Conservation (phyloP, 2,888 invertebrate species). For the Lamellibrachia columna region DNA sequence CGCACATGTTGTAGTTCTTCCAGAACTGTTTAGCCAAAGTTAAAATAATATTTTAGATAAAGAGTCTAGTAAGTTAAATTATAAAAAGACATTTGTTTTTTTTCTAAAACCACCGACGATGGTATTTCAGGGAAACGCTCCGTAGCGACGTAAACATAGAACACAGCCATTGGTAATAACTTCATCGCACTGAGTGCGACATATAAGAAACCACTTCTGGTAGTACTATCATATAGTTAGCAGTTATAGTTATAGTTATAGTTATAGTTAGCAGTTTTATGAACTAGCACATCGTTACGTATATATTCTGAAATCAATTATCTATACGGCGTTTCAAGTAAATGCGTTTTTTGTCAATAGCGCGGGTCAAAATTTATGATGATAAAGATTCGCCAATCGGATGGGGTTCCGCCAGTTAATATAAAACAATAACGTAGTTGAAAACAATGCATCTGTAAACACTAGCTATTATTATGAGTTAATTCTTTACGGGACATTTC, state of each 20-base stretch:
- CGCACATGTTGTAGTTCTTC: neutral
- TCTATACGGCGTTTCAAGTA: too few species aligned
- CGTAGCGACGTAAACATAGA: neutral
- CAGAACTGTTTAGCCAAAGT: neutral
- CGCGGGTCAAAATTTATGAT: too few species aligned
- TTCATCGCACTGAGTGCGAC: neutral
- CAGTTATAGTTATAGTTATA: too few species aligned
- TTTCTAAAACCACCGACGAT: neutral
- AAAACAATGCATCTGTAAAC: too few species aligned
- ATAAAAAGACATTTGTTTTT: neutral
- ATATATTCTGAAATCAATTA: too few species aligned
- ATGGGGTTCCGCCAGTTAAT: too few species aligned
- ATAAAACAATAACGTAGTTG: too few species aligned
- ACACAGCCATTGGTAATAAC: neutral
- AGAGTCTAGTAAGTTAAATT: neutral
- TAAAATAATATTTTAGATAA: neutral
- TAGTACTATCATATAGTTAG: neutral
- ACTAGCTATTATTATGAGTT: too few species aligned
- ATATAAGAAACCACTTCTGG: neutral
- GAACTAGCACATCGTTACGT: neutral
- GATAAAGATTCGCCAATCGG: too few species aligned
- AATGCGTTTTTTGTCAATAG: too few species aligned
- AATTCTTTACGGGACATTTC: too few species aligned
- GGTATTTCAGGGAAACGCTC: neutral
- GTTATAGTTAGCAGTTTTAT: neutral